phyloP scores from a whole-genome alignment of 2,888 invertebrate genomes.

The Apodemia duryi region DNA sequence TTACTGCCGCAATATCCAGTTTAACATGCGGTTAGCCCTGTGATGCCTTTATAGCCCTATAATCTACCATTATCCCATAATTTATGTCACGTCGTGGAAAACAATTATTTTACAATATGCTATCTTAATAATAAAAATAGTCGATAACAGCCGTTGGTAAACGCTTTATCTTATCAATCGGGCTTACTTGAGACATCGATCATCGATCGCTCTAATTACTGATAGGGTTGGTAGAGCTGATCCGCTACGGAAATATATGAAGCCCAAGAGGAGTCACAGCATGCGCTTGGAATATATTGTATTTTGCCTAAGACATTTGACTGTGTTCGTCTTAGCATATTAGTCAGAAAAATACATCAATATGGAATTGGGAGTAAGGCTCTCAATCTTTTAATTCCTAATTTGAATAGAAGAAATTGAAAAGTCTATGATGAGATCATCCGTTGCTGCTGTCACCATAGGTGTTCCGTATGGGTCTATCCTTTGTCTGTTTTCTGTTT shows the following conservation, averaged over 20 bases:
- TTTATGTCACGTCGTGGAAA: conserved; percentile 31
- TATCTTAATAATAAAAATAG: conserved; percentile 51
- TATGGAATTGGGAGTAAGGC: no score
- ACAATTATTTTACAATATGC: conserved; percentile 45
- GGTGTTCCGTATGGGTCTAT: no score
- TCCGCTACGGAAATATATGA: neutral
- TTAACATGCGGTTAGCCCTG: neutral
- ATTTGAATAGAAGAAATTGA: no score
- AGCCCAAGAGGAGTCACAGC: no score
- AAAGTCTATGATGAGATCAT: no score
- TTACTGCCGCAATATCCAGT: conserved; percentile 3
- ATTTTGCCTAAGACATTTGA: no score
- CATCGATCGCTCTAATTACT: conserved; percentile 62
- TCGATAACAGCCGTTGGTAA: conserved; percentile 45
- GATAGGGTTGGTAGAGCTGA: conserved; percentile 17
- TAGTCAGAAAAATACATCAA: no score
- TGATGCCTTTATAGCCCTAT: conserved; percentile 14
- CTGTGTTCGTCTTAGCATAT: no score
- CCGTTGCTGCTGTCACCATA: no score
- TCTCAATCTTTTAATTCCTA: no score
- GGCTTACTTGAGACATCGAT: conserved; percentile 70
- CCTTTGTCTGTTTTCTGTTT: no score
- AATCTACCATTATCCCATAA: conserved; percentile 38
- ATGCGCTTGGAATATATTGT: no score
- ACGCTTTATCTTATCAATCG: conserved; percentile 49